A percentile compares a stretch with the other conserved stretches of the same genome.
Conservation (phyloP, 2,888 invertebrate genomes). For the Hipparchia sbordonii region DNA sequence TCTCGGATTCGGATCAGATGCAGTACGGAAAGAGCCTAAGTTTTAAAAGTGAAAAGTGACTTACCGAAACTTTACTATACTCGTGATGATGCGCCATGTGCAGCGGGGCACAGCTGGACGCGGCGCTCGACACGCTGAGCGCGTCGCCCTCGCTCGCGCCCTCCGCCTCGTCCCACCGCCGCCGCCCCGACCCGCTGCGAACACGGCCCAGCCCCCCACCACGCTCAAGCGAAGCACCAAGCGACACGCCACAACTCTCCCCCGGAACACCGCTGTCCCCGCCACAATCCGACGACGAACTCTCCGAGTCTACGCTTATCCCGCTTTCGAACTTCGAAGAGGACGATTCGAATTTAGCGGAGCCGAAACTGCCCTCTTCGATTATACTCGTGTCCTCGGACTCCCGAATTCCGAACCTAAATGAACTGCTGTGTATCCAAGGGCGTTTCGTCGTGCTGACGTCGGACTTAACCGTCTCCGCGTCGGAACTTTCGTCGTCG, state of each 20-base stretch:
- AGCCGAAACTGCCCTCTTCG: constrained; percentile 54
- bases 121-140: constrained; percentile 75
- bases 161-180: constrained; percentile 76
- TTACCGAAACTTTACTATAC: constrained; percentile 78
- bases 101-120: constrained; percentile 75
- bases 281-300: constrained; percentile 68
- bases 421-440: constrained; percentile 76
- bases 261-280: constrained; percentile 75
- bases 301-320: constrained; percentile 67
- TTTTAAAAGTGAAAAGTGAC: constrained; percentile 43
- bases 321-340: constrained; percentile 71
- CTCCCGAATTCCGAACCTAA: constrained; percentile 62
- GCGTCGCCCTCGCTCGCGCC: constrained; percentile 76
- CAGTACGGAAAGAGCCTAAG: too few relatives aligned
- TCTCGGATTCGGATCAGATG: too few relatives aligned
- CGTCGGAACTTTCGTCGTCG: constrained; percentile 71
- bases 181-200: constrained; percentile 80
- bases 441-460: constrained; percentile 69
- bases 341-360: constrained; percentile 52
- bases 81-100: constrained; percentile 73
- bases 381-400: constrained; percentile 51
- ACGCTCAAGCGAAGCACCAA: constrained; percentile 79
- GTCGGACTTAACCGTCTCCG: constrained; percentile 73
- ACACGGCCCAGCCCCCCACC: constrained; percentile 71
- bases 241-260: constrained; percentile 53